Conservation (phyloP, 2,113 vertebrate species). For the Morphnarchus princeps region DNA sequence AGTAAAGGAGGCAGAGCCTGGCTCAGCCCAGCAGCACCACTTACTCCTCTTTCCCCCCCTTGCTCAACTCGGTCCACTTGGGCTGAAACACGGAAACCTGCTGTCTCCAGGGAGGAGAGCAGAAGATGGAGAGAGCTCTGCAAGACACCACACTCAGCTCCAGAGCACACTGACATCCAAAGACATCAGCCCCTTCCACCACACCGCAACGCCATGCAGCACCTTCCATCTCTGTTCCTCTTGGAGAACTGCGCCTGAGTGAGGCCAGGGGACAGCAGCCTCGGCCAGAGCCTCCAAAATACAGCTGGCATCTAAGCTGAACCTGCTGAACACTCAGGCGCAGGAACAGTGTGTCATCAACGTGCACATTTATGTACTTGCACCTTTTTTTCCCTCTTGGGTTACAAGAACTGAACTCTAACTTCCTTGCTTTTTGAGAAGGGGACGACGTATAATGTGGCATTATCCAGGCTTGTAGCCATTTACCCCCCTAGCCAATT, state of each 20-base stretch:
- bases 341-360: neutral
- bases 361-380: neutral
- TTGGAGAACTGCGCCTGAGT: rapidly evolving
- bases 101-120: neutral
- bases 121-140: neutral
- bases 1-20: neutral
- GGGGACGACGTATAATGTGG: neutral
- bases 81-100: neutral
- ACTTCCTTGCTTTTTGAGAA: neutral
- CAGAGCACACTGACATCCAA: neutral
- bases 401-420: neutral
- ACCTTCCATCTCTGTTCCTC: neutral
- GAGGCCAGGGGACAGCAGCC: neutral
- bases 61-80: neutral
- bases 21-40: neutral
- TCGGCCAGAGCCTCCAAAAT: neutral
- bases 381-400: neutral
- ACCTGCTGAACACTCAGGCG: neutral
- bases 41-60: neutral
- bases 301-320: neutral
- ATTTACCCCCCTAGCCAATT: neutral
- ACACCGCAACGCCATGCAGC: neutral
- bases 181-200: neutral
- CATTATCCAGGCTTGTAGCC: neutral
- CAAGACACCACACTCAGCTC: neutral